Conservation (phyloP, 2,797 vertebrate species). For the Glyptemys insculpta region DNA sequence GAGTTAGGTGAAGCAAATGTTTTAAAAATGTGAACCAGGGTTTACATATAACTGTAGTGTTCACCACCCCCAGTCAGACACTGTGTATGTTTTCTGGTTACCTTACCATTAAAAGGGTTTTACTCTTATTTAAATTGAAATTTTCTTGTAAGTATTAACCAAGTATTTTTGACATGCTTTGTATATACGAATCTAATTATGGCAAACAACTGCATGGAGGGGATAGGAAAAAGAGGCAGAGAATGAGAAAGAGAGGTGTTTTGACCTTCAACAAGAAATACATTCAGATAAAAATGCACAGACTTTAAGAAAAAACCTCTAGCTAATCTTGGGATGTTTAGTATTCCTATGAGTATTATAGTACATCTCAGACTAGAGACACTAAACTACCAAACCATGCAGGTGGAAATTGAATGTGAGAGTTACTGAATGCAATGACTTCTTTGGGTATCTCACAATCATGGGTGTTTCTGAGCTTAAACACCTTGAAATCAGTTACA, state of each 20-base stretch:
- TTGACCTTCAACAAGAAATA: background rate
- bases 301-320: background rate
- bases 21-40: background rate
- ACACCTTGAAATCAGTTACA: background rate
- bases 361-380: background rate
- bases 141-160: background rate
- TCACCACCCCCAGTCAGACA: background rate
- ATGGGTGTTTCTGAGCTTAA: background rate
- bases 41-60: background rate
- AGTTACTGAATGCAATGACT: background rate
- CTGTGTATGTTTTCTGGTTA: accelerated
- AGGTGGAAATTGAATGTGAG: background rate
- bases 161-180: background rate
- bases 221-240: background rate
- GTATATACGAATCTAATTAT: background rate
- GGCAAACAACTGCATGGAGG: background rate
- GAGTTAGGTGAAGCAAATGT: background rate
- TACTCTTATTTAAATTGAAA: background rate
- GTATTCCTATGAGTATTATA: background rate
- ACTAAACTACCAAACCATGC: background rate
- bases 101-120: background rate
- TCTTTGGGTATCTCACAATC: background rate
- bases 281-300: background rate
- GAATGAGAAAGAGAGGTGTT: background rate
- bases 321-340: background rate